phyloP scores from a whole-genome alignment of 2,113 vertebrate species.

The Chionodraco myersi region DNA sequence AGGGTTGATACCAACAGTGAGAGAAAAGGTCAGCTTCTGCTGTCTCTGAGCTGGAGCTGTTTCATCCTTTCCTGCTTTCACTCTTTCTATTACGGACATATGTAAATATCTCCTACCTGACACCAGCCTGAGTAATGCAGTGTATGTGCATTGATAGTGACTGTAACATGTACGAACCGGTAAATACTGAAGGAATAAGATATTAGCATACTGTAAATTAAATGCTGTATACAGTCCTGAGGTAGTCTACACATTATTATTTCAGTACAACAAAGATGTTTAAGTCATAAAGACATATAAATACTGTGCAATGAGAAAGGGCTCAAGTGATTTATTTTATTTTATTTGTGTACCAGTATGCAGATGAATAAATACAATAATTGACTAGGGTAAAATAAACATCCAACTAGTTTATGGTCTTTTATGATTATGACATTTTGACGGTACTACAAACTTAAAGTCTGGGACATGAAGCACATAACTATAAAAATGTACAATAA shows the following conservation, averaged over 20 bases:
- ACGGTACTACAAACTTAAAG: too few species aligned
- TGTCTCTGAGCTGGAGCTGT: slow-evolving; percentile 40
- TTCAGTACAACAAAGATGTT: background rate
- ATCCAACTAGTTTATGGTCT: background rate
- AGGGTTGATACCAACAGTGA: slow-evolving; percentile 57
- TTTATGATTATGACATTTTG: background rate
- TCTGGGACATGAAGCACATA: too few species aligned
- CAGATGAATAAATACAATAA: background rate
- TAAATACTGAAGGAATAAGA: background rate
- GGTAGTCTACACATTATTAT: background rate
- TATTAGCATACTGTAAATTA: background rate
- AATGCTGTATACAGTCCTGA: background rate
- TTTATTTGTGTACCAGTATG: background rate
- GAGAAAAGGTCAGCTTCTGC: slow-evolving; percentile 70
- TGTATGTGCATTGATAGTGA: slow-evolving; percentile 2
- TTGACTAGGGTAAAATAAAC: background rate
- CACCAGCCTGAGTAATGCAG: slow-evolving; percentile 16
- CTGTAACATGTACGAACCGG: slow-evolving; percentile 25
- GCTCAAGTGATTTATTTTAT: background rate
- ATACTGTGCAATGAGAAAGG: background rate
- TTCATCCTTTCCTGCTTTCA: slow-evolving; percentile 38
- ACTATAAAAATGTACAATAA: too few species aligned
- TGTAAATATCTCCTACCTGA: slow-evolving; percentile 53
- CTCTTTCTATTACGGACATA: slow-evolving; percentile 41
- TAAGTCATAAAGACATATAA: background rate